These are phyloP conservation scores for Pampus argenteus DNA, from an alignment of 2,797 vertebrate species.

Conservation along the genomic window DNA sequence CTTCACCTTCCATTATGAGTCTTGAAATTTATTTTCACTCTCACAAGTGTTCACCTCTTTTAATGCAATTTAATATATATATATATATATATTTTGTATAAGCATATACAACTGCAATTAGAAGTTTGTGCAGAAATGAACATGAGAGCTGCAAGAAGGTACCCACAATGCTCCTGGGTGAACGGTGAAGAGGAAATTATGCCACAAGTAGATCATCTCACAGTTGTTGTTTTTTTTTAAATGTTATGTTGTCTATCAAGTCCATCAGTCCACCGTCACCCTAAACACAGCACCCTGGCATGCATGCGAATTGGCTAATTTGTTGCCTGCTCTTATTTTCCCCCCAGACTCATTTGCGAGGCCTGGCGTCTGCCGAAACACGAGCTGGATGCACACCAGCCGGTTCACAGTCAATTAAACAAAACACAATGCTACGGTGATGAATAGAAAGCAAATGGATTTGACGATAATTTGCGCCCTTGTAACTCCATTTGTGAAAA, in stretches of 20 bases:
- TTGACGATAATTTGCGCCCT: constrained; percentile 76
- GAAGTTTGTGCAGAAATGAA: constrained; percentile 23
- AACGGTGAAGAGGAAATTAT: constrained; percentile 31
- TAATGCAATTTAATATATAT: no score
- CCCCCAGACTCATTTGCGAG: constrained; percentile 76
- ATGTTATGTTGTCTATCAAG: constrained; percentile 58
- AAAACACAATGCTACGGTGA: constrained; percentile 76
- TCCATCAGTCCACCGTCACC: constrained; percentile 65
- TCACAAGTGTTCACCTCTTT: constrained; percentile 29
- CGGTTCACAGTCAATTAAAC: constrained; percentile 84
- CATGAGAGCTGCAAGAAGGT: neutral
- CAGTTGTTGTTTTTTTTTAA: constrained; percentile 41
- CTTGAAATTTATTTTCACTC: constrained; percentile 38
- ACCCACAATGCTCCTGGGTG: constrained; percentile 22
- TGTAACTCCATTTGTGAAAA: constrained; percentile 71
- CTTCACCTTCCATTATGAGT: constrained; percentile 14
- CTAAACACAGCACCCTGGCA: constrained; percentile 61
- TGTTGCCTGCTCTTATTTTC: constrained; percentile 74
- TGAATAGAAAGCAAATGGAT: constrained; percentile 78
- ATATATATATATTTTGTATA: no score
- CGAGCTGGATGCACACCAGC: constrained; percentile 76
- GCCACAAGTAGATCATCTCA: constrained; percentile 38
- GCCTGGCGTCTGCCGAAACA: constrained; percentile 72
- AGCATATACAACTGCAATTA: constrained; percentile 43
- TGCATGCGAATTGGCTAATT: constrained; percentile 76